These are phyloP conservation scores for Sabatieria punctata DNA, from an alignment of 2,888 invertebrate genomes.

Conservation along the genomic window DNA sequence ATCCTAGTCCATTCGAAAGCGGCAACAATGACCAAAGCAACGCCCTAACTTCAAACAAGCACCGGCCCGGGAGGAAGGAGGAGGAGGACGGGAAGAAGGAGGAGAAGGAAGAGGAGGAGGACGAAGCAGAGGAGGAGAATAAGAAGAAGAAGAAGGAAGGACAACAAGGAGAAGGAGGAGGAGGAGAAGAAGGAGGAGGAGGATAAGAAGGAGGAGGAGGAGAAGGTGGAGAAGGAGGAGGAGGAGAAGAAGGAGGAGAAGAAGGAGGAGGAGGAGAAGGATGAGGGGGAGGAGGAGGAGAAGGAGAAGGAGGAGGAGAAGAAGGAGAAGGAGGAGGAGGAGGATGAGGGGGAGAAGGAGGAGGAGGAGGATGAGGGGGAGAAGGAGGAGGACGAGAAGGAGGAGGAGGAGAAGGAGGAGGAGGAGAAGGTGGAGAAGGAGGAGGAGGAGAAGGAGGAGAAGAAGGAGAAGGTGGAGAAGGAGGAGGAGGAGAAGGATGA, in stretches of 20 bases:
- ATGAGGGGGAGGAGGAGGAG: neutral
- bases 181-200: neutral
- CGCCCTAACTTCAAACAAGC: no score
- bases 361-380: neutral
- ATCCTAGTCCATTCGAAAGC: no score
- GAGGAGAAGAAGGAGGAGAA: neutral
- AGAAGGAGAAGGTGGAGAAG: neutral
- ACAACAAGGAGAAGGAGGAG: neutral
- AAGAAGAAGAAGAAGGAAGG: neutral
- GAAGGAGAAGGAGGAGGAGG: neutral
- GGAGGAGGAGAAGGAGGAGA: neutral
- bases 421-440: neutral
- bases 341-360: neutral
- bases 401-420: neutral
- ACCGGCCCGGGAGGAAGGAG: no score
- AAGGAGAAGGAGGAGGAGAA: neutral
- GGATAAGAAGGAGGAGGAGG: neutral
- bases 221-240: neutral
- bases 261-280: neutral
- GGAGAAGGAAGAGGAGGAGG: neutral
- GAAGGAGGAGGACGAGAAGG: neutral
- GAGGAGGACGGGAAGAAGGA: no score
- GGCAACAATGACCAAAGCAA: no score
- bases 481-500: neutral
- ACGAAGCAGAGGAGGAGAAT: neutral